Percentiles rank a stretch among this genome's conserved stretches.
Evolutionary conservation across 2,113 vertebrate species (phyloP).

Genomic region (Astatotilapia flaviijosephi): DNA sequence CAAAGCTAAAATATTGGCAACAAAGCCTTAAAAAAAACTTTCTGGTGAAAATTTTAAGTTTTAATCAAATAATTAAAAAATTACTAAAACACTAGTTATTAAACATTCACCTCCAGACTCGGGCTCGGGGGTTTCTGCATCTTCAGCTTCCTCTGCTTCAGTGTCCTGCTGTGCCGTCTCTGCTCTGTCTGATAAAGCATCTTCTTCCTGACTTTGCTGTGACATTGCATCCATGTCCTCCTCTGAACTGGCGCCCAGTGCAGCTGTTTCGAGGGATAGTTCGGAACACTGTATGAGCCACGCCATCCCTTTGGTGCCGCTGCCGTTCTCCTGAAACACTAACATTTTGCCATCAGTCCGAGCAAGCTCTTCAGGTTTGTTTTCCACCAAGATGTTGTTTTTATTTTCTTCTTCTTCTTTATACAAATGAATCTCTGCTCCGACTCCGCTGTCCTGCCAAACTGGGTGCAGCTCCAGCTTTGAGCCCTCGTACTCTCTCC

Average conservation of each 20-base stretch:
- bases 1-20: background rate
- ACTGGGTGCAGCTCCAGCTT: background rate
- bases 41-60: background rate
- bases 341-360: background rate
- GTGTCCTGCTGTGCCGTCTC: background rate
- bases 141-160: background rate
- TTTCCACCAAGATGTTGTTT: background rate
- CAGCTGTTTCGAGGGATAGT: background rate
- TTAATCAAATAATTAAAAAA: background rate
- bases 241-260: background rate
- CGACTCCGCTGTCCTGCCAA: background rate
- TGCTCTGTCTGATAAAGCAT: background rate
- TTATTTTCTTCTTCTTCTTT: background rate
- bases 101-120: background rate
- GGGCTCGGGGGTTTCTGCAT: fast-evolving
- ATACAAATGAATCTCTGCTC: background rate
- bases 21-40: background rate
- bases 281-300: background rate
- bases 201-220: background rate
- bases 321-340: background rate
- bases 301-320: background rate
- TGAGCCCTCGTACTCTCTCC: background rate
- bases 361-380: background rate
- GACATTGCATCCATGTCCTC: background rate
- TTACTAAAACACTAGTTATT: background rate